Conservation (phyloP, 2,113 vertebrate genomes). For the Spheniscus mendiculus region DNA sequence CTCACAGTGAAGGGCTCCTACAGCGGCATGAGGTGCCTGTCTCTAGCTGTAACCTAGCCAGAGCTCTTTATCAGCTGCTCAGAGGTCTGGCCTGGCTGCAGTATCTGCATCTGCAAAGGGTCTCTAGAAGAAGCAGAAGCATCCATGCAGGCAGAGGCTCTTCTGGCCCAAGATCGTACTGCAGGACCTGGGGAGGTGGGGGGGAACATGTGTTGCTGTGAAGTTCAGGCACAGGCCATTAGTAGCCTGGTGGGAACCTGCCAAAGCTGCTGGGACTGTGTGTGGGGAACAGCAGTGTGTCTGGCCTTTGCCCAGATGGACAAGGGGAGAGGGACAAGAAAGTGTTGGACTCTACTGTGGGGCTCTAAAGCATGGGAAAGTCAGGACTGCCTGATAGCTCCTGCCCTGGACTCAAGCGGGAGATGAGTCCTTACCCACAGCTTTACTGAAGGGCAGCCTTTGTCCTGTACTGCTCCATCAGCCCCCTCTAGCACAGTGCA, state of each 20-base stretch:
- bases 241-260: neutral
- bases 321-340: neutral
- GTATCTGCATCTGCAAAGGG: neutral
- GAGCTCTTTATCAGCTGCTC: neutral
- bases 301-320: neutral
- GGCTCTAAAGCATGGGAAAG: neutral
- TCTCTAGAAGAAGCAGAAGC: neutral
- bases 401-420: neutral
- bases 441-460: neutral
- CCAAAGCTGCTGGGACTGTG: neutral
- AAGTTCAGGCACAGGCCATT: no score
- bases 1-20: neutral
- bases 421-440: neutral
- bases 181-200: neutral
- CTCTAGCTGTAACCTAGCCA: no score
- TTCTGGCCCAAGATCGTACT: fast-evolving
- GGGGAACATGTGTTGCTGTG: neutral
- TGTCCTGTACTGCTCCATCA: neutral
- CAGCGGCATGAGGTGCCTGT: no score
- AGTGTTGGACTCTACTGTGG: neutral
- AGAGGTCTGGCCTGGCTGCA: neutral
- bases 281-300: neutral
- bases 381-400: neutral
- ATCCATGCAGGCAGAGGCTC: neutral
- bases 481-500: neutral